Conservation (phyloP, 2,888 invertebrate genomes). For the Thera britannica region DNA sequence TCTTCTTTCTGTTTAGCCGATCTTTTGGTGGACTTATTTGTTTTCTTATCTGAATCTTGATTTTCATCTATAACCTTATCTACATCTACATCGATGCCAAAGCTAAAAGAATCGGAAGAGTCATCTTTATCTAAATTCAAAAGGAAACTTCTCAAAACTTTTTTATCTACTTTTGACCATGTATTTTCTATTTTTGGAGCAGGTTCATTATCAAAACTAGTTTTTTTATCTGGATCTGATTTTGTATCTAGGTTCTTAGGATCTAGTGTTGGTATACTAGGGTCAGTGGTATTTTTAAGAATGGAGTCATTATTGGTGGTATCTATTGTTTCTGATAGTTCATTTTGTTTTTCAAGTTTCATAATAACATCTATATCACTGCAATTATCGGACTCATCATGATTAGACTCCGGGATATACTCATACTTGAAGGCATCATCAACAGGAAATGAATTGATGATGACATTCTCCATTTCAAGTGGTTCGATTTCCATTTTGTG, state of each 20-base stretch:
- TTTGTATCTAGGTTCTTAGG: slow-evolving; percentile 2
- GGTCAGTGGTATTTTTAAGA: background rate
- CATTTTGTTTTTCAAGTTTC: slow-evolving; percentile 7
- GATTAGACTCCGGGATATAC: slow-evolving; percentile 12
- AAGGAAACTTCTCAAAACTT: background rate
- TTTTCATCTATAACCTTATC: slow-evolving; percentile 11
- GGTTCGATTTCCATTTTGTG: slow-evolving; percentile 27
- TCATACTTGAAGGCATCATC: slow-evolving; percentile 25
- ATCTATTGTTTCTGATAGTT: background rate
- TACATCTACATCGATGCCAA: slow-evolving; percentile 15
- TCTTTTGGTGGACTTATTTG: background rate
- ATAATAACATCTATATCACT: slow-evolving; percentile 6
- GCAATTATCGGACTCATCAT: slow-evolving; percentile 15
- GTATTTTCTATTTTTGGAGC: background rate
- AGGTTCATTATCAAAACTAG: background rate
- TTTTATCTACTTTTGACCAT: too few relatives aligned
- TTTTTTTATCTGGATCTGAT: background rate
- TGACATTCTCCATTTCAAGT: slow-evolving; percentile 38
- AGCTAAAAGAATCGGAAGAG: slow-evolving; percentile 7
- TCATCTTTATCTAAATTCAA: slow-evolving; percentile 16
- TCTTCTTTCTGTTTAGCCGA: slow-evolving; percentile 26
- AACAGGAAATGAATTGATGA: slow-evolving; percentile 12
- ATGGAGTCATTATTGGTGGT: background rate
- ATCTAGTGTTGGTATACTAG: background rate
- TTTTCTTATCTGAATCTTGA: background rate